These are phyloP conservation scores for Ctenoplectra terminalis DNA, from an alignment of 1,140 invertebrate species.

Conservation along the genomic window DNA sequence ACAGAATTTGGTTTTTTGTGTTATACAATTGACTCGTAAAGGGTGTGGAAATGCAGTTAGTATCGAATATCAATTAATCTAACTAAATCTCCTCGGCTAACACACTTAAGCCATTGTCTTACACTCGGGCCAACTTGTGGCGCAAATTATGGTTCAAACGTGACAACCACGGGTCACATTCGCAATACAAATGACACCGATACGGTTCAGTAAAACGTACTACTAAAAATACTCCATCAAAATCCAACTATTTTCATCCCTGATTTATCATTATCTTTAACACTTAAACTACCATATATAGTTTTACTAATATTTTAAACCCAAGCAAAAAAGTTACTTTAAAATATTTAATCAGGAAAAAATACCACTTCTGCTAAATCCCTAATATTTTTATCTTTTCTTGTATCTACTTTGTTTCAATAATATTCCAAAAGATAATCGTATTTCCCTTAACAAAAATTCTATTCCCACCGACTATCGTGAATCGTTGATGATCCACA, in stretches of 20 bases:
- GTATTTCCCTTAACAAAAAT: too few relatives aligned
- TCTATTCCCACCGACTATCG: too few relatives aligned
- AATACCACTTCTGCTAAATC: too few relatives aligned
- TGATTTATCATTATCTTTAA: not conserved
- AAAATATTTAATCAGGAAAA: too few relatives aligned
- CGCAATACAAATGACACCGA: not conserved
- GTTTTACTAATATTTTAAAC: too few relatives aligned
- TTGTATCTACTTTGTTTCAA: too few relatives aligned
- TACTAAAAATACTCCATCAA: not conserved
- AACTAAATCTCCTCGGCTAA: not conserved
- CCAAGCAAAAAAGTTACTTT: too few relatives aligned
- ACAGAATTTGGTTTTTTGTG: not conserved
- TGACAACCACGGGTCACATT: not conserved
- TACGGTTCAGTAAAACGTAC: not conserved
- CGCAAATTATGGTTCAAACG: conserved; percentile 14
- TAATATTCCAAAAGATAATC: too few relatives aligned
- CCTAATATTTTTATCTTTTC: too few relatives aligned
- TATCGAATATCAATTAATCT: conserved; percentile 19
- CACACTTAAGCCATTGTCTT: conserved; percentile 14
- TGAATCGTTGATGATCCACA: too few relatives aligned
- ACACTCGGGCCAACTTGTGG: not conserved
- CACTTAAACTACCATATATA: too few relatives aligned
- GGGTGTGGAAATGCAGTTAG: not conserved
- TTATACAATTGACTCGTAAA: not conserved
- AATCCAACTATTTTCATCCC: not conserved